phyloP scores from a whole-genome alignment of 2,113 vertebrate genomes.

The Rhinogobius similis region DNA sequence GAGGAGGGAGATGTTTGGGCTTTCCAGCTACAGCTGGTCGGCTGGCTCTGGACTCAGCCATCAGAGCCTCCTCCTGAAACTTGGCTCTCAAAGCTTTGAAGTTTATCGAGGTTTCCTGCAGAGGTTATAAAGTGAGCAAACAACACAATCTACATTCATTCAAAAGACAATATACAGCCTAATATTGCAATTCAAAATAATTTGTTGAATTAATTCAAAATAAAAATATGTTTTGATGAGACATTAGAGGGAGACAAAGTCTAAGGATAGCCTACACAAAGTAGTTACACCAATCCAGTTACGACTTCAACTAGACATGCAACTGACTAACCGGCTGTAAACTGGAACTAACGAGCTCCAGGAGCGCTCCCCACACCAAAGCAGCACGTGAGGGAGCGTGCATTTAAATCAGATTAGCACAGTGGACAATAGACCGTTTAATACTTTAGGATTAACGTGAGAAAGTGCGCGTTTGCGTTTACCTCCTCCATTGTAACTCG shows the following conservation, averaged over 20 bases:
- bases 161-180: too few relatives aligned
- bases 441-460: background rate
- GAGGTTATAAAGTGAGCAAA: background rate
- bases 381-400: background rate
- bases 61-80: slow-evolving; percentile 73
- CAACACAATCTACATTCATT: background rate
- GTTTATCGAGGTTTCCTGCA: slow-evolving; percentile 53
- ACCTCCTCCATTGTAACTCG: slow-evolving; percentile 65
- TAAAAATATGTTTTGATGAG: background rate
- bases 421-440: background rate
- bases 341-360: too few relatives aligned
- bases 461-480: slow-evolving; percentile 9
- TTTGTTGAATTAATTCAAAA: background rate
- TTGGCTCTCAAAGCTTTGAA: slow-evolving; percentile 77
- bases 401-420: background rate
- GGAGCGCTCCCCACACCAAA: background rate
- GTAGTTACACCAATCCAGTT: too few relatives aligned
- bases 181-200: too few relatives aligned
- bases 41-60: slow-evolving; percentile 43
- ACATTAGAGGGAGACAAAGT: background rate
- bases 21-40: slow-evolving; percentile 72
- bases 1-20: slow-evolving; percentile 59
- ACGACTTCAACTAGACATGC: too few relatives aligned
- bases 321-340: too few relatives aligned
- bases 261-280: too few relatives aligned